Conservation (phyloP, 1,140 invertebrate species). For the Elysia chlorotica region DNA sequence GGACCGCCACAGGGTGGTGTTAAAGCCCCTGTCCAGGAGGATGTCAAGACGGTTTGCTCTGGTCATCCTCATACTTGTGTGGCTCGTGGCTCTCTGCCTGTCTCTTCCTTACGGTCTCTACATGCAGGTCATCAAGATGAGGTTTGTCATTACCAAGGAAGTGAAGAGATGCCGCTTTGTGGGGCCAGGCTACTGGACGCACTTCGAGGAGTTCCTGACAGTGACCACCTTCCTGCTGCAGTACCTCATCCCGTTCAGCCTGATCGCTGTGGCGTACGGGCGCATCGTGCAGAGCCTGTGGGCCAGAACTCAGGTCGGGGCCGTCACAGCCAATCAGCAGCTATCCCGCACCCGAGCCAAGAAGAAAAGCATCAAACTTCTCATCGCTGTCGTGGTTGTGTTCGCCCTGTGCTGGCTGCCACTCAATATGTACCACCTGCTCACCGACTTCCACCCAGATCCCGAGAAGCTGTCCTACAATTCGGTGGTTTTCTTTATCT, state of each 20-base stretch:
- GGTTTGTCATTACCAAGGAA: conserved; percentile 14
- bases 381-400: conserved; percentile 63
- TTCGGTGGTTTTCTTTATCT: conserved; percentile 61
- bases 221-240: conserved; percentile 64
- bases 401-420: conserved; percentile 66
- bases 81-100: conserved; percentile 62
- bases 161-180: conserved; percentile 55
- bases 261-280: conserved; percentile 62
- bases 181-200: conserved; percentile 44
- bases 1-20: conserved; percentile 65
- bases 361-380: conserved; percentile 61
- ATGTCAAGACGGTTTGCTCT: conserved; percentile 57
- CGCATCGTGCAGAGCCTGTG: conserved; percentile 53
- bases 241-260: conserved; percentile 65
- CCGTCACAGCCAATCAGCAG: conserved; percentile 51
- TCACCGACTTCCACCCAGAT: conserved; percentile 64
- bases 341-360: conserved; percentile 50
- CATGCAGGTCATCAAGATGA: conserved; percentile 38
- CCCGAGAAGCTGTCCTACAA: conserved; percentile 41
- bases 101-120: conserved; percentile 66
- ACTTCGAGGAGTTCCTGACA: conserved; percentile 59
- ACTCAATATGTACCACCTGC: conserved; percentile 65
- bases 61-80: conserved; percentile 61
- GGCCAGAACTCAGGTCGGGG: conserved; percentile 46
- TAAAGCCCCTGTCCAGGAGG: conserved; percentile 63